phyloP scores from a whole-genome alignment of 2,113 vertebrate genomes.

The Fulica atra region DNA sequence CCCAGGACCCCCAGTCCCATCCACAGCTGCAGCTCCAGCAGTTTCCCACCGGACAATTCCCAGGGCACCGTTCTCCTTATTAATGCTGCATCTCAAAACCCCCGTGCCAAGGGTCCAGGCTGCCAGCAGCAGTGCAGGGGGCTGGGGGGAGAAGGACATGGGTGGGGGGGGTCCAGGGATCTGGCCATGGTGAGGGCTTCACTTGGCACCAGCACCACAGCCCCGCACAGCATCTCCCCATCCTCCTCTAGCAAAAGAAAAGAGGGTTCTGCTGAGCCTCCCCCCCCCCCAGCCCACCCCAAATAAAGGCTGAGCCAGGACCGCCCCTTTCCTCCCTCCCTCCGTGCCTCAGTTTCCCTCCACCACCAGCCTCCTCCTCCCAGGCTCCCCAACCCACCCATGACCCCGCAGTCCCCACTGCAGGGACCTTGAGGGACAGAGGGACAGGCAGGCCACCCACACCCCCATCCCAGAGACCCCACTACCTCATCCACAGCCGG shows the following conservation, averaged over 20 bases:
- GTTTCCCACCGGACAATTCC: neutral
- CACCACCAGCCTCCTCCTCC: neutral
- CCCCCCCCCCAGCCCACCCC: neutral
- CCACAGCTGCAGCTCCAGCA: fast-evolving
- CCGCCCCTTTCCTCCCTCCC: neutral
- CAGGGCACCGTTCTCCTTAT: neutral
- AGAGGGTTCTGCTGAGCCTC: neutral
- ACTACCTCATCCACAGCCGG: neutral
- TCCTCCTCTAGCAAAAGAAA: neutral
- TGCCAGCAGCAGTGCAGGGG: neutral
- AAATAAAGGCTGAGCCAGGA: fast-evolving
- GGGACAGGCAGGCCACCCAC: neutral
- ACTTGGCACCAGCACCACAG: neutral
- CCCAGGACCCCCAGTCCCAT: fast-evolving
- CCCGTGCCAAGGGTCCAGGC: neutral
- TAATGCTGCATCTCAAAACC: neutral
- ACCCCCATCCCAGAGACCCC: neutral
- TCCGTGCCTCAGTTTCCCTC: neutral
- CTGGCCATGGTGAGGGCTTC: fast-evolving
- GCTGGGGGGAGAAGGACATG: too few species aligned
- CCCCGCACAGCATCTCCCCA: neutral
- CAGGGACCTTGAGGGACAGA: neutral
- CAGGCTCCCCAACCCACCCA: neutral
- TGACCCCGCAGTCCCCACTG: fast-evolving
- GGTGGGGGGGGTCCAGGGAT: neutral